Percentiles rank a stretch among this genome's conserved stretches.
Evolutionary conservation across 92 coral and sea anemone genomes (phyloP).

Genomic region (Ricordea florida): DNA sequence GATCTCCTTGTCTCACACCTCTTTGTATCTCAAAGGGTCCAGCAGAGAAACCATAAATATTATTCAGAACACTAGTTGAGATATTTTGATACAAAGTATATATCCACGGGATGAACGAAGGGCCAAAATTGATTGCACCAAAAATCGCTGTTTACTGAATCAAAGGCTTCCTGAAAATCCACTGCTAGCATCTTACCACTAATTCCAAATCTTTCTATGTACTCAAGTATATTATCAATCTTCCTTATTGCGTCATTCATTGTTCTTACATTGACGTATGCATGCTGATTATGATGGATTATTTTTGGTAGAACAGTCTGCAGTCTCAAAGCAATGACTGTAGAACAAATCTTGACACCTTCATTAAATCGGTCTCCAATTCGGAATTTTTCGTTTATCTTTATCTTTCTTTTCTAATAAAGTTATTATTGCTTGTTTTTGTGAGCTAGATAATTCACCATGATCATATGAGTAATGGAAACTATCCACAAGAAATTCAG

Average conservation of each 20-base stretch:
- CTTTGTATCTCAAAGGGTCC: neutral
- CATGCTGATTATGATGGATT: neutral
- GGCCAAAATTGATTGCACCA: constrained; percentile 6
- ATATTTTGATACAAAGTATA: constrained; percentile 10
- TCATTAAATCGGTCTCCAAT: neutral
- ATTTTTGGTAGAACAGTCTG: neutral
- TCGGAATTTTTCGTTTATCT: too few relatives aligned
- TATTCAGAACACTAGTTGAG: constrained; percentile 13
- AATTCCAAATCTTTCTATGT: neutral
- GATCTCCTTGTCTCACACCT: neutral
- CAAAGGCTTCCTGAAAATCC: too few relatives aligned
- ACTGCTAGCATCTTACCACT: neutral
- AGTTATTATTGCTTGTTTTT: constrained; percentile 36
- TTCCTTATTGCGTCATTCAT: constrained; percentile 7
- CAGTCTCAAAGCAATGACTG: neutral
- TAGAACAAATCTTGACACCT: neutral
- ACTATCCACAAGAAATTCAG: constrained; percentile 9
- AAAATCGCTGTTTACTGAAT: constrained; percentile 11
- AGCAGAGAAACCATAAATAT: constrained; percentile 14
- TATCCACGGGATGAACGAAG: constrained; percentile 8
- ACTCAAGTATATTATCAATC: constrained; percentile 6
- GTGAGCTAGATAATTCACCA: constrained; percentile 33
- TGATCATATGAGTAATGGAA: constrained; percentile 20
- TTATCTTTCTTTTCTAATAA: constrained; percentile 24
- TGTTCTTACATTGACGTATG: constrained; percentile 26